Conservation (phyloP, 2,113 vertebrate genomes). For the Vicugna pacos region DNA sequence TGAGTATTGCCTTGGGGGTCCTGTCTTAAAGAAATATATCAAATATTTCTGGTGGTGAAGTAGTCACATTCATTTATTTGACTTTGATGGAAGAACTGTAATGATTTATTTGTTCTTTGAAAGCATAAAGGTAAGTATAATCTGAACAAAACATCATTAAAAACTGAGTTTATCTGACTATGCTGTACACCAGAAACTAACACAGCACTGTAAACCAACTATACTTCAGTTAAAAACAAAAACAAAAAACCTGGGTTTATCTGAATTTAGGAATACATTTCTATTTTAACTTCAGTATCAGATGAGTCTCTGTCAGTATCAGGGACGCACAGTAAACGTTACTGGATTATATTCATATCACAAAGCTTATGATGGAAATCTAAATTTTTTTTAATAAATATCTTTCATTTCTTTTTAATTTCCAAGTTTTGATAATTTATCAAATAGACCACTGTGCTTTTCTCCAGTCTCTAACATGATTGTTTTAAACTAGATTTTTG, state of each 20-base stretch:
- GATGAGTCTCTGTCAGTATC: not conserved
- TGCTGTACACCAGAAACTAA: no score
- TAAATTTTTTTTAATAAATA: not conserved
- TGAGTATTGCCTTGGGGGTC: conserved; percentile 50
- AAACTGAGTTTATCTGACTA: not conserved
- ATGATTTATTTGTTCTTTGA: conserved; percentile 28
- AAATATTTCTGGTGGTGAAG: conserved; percentile 33
- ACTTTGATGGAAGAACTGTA: not conserved
- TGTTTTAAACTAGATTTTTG: not conserved
- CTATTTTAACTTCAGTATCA: conserved; percentile 14
- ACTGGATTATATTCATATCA: not conserved
- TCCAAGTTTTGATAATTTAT: not conserved
- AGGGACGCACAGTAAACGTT: not conserved
- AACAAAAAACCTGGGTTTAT: not conserved
- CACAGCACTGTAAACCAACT: no score
- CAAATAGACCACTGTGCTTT: not conserved
- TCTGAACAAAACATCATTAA: not conserved
- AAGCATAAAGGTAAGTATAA: not conserved
- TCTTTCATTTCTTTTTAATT: not conserved
- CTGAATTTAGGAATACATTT: not conserved
- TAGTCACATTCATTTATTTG: not conserved
- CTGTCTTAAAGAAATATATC: conserved; percentile 58
- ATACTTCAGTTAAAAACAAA: no score
- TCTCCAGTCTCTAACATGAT: not conserved
- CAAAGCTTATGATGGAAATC: not conserved